phyloP scores from a whole-genome alignment of 2,113 vertebrate genomes.

The Mustelus asterias region DNA sequence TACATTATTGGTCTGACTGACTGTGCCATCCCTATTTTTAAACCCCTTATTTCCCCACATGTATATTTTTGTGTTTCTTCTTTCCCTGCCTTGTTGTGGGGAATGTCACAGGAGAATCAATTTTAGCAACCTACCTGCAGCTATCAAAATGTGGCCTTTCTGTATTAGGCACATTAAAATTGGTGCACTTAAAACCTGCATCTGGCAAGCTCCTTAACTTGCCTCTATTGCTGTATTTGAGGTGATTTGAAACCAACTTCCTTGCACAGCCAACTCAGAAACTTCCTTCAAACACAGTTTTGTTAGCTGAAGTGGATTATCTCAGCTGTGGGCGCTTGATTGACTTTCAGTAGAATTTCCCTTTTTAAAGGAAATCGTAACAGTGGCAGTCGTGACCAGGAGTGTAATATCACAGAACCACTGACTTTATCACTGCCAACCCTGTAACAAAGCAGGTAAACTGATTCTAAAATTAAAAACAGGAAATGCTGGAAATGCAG shows the following conservation, averaged over 20 bases:
- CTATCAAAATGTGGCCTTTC: neutral
- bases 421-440: neutral
- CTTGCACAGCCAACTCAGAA: neutral
- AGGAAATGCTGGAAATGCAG: neutral
- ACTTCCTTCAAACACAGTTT: neutral
- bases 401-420: neutral
- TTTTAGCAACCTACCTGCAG: neutral
- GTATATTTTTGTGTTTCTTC: neutral
- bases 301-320: neutral
- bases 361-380: neutral
- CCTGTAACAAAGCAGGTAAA: neutral
- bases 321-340: neutral
- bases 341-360: neutral
- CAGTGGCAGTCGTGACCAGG: neutral
- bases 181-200: neutral
- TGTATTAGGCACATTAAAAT: neutral
- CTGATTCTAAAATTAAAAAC: neutral
- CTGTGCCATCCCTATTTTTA: neutral
- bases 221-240: neutral
- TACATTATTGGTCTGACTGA: neutral
- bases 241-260: neutral
- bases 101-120: neutral
- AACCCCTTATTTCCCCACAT: neutral
- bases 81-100: neutral
- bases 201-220: neutral